Evolutionary conservation across 2,888 invertebrate genomes (phyloP), one percentile per base, ranked within the genome.

Genomic region (Agrilus mali): DNA sequence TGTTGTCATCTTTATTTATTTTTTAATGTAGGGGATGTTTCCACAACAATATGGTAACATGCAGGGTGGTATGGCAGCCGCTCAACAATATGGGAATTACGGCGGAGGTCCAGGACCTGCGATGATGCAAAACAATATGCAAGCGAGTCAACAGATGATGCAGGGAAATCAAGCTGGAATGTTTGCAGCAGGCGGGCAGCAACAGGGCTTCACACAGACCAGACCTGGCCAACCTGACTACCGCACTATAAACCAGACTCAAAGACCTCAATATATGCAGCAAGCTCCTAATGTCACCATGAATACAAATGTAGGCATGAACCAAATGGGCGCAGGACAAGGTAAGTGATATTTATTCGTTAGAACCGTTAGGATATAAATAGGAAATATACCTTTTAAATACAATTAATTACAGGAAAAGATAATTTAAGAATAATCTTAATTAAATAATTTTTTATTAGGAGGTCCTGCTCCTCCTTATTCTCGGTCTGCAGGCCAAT

Each of bases 211-310:
- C 43, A 50, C 55, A 68, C 77, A 71, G 65, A 66, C n/a, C 67
- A 70, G 53, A 51, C 53, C 53, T 68, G 56, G 56, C 17, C 63
- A 67, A 45, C 60, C 64, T 1, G 66, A 68, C 50, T 66, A 66
- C 49, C 54, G 65, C 34, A 63, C 60, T 40, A 63, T 67, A 63
- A 55, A 55, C 4, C 63, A 64, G 46, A 73, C 70, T 43, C 68
- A 75, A 2, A 68, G 81, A 33, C 77, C 80, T 2, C 77, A 78
- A 33, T 82, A 82, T 54, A 76, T 82, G 70, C 82, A 82, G 69
- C 65, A 65, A 70, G 82, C 86, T 3, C 87, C 88, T 2, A 89
- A 88, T 61, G 88, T 88, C 2, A 86, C 87, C 1, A 88, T 88
- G 88, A 84, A 83, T 45, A 72, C 79, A 3, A 86, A 85, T 12